Evolutionary conservation across 1,140 invertebrate species (phyloP).

Genomic region (Cydia amplana): DNA sequence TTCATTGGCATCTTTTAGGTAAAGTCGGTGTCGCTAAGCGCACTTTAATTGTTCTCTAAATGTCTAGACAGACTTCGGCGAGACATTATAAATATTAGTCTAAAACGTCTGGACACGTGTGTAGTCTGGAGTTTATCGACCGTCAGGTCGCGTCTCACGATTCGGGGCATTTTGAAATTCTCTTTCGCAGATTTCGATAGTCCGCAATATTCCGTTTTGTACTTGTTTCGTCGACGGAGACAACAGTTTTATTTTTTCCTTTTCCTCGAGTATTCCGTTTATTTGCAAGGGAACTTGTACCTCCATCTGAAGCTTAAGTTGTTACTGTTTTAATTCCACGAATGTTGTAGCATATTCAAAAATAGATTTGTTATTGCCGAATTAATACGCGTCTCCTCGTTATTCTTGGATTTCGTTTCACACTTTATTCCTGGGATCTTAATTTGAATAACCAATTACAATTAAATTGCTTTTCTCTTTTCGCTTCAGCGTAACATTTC

Average conservation of each 20-base stretch:
- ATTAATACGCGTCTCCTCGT: not conserved
- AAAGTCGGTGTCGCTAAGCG: constrained; percentile 32
- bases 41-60: constrained; percentile 3
- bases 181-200: not conserved
- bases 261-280: not conserved
- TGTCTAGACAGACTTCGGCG: constrained; percentile 41
- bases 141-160: constrained; percentile 50
- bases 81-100: constrained; percentile 49
- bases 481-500: not conserved
- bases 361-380: not conserved
- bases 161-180: constrained; percentile 30
- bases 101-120: constrained; percentile 54
- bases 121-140: constrained; percentile 69
- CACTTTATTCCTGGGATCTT: not conserved
- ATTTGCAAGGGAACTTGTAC: not conserved
- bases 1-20: constrained; percentile 45
- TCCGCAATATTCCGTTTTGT: not conserved
- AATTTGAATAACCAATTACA: not conserved
- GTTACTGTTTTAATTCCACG: not conserved
- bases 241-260: not conserved
- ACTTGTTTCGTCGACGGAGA: not conserved
- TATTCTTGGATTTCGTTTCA: not conserved
- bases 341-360: not conserved
- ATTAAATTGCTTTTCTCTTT: not conserved
- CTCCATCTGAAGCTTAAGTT: not conserved